Evolutionary conservation across 2,113 vertebrate genomes (phyloP).

Genomic region (Apeltes quadracus): DNA sequence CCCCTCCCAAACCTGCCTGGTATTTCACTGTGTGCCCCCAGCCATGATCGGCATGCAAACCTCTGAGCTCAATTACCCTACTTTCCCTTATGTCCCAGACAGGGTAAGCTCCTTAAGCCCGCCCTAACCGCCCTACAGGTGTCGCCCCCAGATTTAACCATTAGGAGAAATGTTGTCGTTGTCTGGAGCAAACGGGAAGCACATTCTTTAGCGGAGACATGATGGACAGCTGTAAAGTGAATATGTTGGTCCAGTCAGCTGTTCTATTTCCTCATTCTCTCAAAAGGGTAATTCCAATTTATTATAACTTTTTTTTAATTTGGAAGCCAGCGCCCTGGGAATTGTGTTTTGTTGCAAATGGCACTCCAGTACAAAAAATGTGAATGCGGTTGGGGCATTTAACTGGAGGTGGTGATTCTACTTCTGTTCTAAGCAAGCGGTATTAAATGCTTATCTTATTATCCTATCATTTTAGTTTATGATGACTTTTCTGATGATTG

Average conservation of each 20-base stretch:
- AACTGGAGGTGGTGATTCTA: background rate
- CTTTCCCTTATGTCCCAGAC: conserved; percentile 52
- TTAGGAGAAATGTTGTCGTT: conserved; percentile 33
- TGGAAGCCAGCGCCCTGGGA: background rate
- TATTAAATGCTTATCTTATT: too few species aligned
- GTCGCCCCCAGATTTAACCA: conserved; percentile 24
- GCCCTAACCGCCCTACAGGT: conserved; percentile 35
- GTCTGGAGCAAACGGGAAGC: conserved; percentile 46
- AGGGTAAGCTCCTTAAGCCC: conserved; percentile 31
- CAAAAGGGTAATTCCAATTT: background rate
- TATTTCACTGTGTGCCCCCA: conserved; percentile 60
- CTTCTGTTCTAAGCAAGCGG: background rate
- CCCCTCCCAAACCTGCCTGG: conserved; percentile 14
- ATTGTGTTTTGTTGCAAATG: background rate
- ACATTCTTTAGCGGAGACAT: conserved; percentile 34
- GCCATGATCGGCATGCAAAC: conserved; percentile 64
- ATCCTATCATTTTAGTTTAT: too few species aligned
- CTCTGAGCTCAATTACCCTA: conserved; percentile 32
- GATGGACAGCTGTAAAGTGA: conserved; percentile 35
- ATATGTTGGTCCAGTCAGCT: background rate
- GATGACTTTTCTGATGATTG: too few species aligned
- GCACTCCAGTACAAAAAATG: background rate
- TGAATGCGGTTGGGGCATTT: background rate
- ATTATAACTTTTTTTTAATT: background rate
- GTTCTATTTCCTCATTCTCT: background rate